Evolutionary conservation across 2,113 vertebrate genomes (phyloP), one percentile per base, ranked within the genome.

Genomic region (Gobius niger): DNA sequence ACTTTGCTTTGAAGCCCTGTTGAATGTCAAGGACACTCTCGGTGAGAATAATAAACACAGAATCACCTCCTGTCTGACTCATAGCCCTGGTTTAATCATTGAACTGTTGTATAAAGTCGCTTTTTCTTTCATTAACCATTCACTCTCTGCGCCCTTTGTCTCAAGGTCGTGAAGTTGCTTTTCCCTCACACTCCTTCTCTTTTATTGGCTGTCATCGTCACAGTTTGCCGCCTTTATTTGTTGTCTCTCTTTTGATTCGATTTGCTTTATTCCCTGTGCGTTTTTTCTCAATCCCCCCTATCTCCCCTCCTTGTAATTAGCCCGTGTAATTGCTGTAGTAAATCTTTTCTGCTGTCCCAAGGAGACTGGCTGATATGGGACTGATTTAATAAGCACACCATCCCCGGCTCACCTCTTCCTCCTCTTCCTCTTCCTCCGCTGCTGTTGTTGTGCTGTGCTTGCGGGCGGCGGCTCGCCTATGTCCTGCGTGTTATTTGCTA

Each of bases 261-360:
- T 89, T 89, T 78, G 67, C 69, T 49, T 80, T 52, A 64, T 81
- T 76, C 63, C 77, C 72, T 72, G 61, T 76, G 71, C 69, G 73
- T 88, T 83, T 57, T 82, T 73, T 51, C 77, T 66, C 66, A 49
- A 63, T 80, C 81, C 63, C 82, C 79, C 54, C 81, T 73, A 53
- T 81, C 76, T 86, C 72, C 81, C 81, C 76, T 87, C 83, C 77
- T 85, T 88, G 85, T 92, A 92, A 92, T 93, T 92, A 91, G 91
- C 90, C 75, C 68, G 82, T 91, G 89, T 92, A 93, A 91, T 93
- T 92, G 91, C 87, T 86, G 89, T 90, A 90, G 91, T 93, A 91
- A 93, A 92, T 93, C 91, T 93, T 91, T 83, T 86, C 76, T 86
- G 87, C 80, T 87, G 88, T 91, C 87, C 90, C 88, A 90, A 87